phyloP scores from a whole-genome alignment of 2,888 invertebrate genomes.

The Oxyteleia sp. region DNA sequence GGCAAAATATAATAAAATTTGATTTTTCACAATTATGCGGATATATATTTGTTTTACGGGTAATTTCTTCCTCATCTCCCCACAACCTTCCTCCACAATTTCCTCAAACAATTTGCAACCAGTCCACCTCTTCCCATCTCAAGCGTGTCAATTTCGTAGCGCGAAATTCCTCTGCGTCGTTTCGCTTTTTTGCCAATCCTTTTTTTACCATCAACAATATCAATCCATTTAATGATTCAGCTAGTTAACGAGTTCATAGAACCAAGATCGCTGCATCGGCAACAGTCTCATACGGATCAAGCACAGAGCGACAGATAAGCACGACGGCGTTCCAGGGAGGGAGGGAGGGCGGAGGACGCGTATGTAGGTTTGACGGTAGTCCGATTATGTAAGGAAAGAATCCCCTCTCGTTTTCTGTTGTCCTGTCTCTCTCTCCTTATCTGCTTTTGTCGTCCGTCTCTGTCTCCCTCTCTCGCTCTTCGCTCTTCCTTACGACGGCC shows the following conservation, averaged over 20 bases:
- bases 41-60: too few relatives aligned
- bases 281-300: conserved; percentile 55
- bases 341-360: conserved; percentile 48
- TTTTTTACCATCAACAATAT: conserved; percentile 50
- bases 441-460: conserved; percentile 36
- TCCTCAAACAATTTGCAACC: too few relatives aligned
- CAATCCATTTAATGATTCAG: conserved; percentile 72
- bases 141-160: neutral
- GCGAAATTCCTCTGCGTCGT: conserved; percentile 32
- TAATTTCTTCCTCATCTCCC: too few relatives aligned
- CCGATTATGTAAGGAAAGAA: conserved; percentile 72
- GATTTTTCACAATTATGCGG: too few relatives aligned
- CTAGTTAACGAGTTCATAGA: conserved; percentile 74
- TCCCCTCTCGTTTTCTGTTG: conserved; percentile 74
- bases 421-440: conserved; percentile 53
- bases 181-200: conserved; percentile 13
- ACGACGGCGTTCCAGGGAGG: conserved; percentile 24
- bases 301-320: conserved; percentile 62
- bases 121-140: neutral
- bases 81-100: too few relatives aligned
- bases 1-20: too few relatives aligned
- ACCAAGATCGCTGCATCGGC: conserved; percentile 70
- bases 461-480: conserved; percentile 52
- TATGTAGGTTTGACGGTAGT: conserved; percentile 71
- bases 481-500: conserved; percentile 68